Evolutionary conservation across 2,797 vertebrate genomes (phyloP), one percentile per base, ranked within the genome.

Genomic region (Clarias pachynema): DNA sequence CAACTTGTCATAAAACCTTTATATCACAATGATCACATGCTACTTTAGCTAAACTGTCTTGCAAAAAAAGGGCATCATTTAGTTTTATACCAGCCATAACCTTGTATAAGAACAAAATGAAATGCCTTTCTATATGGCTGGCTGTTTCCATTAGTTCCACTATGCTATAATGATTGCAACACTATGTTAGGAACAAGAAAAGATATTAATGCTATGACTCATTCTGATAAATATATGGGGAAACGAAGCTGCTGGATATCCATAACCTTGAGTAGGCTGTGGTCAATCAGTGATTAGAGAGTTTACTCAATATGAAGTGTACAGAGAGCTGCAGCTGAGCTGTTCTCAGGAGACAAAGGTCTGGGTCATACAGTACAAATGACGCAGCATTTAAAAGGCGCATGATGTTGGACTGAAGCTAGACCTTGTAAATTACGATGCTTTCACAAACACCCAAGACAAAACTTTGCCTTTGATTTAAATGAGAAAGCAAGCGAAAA

Each of bases 271-370:
- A 75, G 44, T 69, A 63, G 29, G 53, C 73, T 73, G 66, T 68
- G 63, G 29, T 74, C 49, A 16, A 40, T 70, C 31, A 70, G 57
- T 80, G 82, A 70, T 79, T 78, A 81, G 29, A 57, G 29, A 57
- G 78, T 87, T 89, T 86, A 72, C 68, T 82, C 34, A 59, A 66
- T 78, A 83, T 53, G 56, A 53, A 63, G 44, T 26, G 18, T 53
- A 78, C 62, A 77, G 66, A 72, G 34, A 37, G 40, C 15, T 34
- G 53, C 84, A 89, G 84, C 81, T 87, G 84, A 69, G 14, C 15
- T 24, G 62, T 84, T 89, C 86, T 84, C 86, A 87, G 16, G 65
- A 73, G 24, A 53, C 7, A 62, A 37, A 80, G 56, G 5, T 82
- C 69, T 70, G 62, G 60, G 2, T 74, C 65, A 75, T 65, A 14